Base-by-base conservation (phyloP, 2,797 vertebrate species). In the Gallinago nigripennis region DNA sequence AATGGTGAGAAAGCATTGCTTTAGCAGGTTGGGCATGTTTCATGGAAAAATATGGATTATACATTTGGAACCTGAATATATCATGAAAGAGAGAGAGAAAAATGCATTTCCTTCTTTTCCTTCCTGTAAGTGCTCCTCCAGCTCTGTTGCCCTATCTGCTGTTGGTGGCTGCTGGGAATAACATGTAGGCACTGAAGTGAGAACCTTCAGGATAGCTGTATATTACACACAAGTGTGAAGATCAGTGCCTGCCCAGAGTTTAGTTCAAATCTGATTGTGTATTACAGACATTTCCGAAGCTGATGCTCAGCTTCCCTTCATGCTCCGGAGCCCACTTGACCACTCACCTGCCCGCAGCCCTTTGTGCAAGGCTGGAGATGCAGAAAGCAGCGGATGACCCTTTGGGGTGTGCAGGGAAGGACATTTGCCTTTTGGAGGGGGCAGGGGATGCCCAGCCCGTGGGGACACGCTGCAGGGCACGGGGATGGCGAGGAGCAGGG, bases 401-500 rank as follows among this genome's bases (percentile, higher is more conserved):
- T 19, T 16, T 2, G 5, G 54, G 10, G 4, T 9, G 4, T 23
- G 12, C 15, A 5, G 20, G 61, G 81, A 35, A 48, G 56, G 53
- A 11, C 1, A 5, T 24, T 4, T 24, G 16, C 11, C 39, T 39
- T 64, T 7, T 41, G 53, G 54, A 35, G 16, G 61, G 75, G 30
- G 33, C 16, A 66, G 81, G 53, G 72, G 50, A 31, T 33, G n/a
- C 2, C 8, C 51, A 25, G 31, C 12, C 33, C 27, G 35, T 20
- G 46, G 60, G 82, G 73, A 37, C 17, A 2, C 0, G 1, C 5
- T 12, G 1, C 1, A 3, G 72, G 39, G 12, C n/a, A 31, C 0
- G 2, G 3, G 65, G 8, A 15, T 0, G 0, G 30, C 0, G 17
- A 84, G 58, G 63, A 68, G 45, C 50, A 69, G 82, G 53, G 58